These are phyloP conservation scores for Diacarnus erythraeanus DNA, from an alignment of 37 sponge, comb jelly and placozoan genomes.

Conservation along the genomic window DNA sequence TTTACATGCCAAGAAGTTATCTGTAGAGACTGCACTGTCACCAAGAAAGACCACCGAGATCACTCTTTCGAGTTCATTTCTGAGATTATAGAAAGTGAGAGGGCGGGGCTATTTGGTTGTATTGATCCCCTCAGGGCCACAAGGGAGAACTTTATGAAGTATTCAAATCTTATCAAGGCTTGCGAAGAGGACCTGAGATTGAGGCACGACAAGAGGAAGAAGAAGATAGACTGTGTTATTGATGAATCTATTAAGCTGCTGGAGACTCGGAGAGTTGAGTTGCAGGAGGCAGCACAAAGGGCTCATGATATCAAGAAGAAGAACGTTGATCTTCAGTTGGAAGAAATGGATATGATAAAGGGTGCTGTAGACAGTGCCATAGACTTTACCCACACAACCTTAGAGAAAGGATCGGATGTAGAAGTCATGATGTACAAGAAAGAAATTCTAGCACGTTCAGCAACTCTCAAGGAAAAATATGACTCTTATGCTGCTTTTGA, in stretches of 20 bases:
- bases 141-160: neutral
- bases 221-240: slow-evolving; percentile 5
- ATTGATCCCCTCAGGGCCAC: slow-evolving; percentile 13
- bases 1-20: slow-evolving; percentile 33
- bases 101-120: neutral
- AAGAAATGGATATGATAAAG: slow-evolving; percentile 3
- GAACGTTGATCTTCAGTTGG: slow-evolving; percentile 9
- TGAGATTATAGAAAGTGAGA: slow-evolving; percentile 21
- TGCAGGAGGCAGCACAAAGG: neutral
- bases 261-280: neutral
- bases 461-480: slow-evolving; percentile 7
- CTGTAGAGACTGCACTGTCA: slow-evolving; percentile 48
- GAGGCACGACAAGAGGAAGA: slow-evolving; percentile 1
- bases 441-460: slow-evolving; percentile 18
- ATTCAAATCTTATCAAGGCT: neutral
- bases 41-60: slow-evolving; percentile 35
- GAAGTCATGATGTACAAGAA: slow-evolving; percentile 37
- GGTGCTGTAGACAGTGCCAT: slow-evolving; percentile 8
- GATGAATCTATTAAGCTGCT: neutral
- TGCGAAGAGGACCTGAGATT: neutral
- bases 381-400: slow-evolving; percentile 3
- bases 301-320: slow-evolving; percentile 5
- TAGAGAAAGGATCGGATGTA: slow-evolving; percentile 36
- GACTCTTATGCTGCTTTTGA: neutral
- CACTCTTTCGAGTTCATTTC: slow-evolving; percentile 38